Base-by-base conservation (phyloP, 2,888 invertebrate genomes). In the Oscheius sp. region DNA sequence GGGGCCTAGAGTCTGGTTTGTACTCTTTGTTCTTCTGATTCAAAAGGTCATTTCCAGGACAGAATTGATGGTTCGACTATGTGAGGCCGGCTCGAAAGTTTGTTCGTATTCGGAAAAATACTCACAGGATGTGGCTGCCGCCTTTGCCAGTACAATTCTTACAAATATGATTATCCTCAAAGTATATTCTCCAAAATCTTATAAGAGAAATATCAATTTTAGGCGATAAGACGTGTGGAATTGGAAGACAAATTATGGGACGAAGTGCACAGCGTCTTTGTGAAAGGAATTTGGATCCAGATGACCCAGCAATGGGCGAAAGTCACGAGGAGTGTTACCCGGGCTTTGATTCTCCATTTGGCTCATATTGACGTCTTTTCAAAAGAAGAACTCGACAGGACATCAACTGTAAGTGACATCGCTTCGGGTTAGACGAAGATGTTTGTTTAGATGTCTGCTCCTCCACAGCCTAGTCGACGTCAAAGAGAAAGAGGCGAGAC, bases 291-390 rank as follows among this genome's bases (percentile, higher is more conserved):
- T 1, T 82, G 81, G 83, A 72, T 77, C 21, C 76, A 78, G 41
- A 79, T 82, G 79, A 80, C 78, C 1, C 76, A 79, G 25, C 80
- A 82, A 23, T 82, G 82, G 82, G 72, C 78, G 7, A 72, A 74
- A 56, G 77, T 81, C 16, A 72, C 73, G 1, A 73, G 76, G 88
- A 97, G 96, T 0, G 89, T 98, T 81, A 98, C 97, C 0, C 92
- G 96, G 77, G 96, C 98, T 46, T 91, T 99, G 73, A 96, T 96
- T 0, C 92, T 95, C 21, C 95, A 97, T 89, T 95, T 98, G 25
- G 98, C 97, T 89, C 93, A 94, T 82, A 91, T 98, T 79, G 97
- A 98, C 90, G 90, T 98, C 16, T 81, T 80, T 43, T 75, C 81
- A 0, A 77, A 77, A 55, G 83, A 81, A 52, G 78, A 81, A 63